phyloP scores from a whole-genome alignment of 1,140 invertebrate species.

The Chelonus insularis region DNA sequence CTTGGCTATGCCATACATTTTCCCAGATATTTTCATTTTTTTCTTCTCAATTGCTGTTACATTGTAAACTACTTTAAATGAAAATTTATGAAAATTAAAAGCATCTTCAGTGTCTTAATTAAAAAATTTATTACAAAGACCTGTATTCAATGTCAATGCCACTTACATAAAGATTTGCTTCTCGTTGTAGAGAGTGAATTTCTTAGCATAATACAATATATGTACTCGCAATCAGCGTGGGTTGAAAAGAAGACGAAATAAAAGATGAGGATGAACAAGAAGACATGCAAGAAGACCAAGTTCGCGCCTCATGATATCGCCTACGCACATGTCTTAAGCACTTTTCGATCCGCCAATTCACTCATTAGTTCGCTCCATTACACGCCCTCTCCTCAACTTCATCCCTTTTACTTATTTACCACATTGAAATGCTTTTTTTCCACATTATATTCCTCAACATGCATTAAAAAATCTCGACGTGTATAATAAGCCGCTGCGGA shows the following conservation, averaged over 20 bases:
- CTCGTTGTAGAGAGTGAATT: not conserved
- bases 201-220: slow-evolving; percentile 6
- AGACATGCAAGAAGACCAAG: slow-evolving; percentile 4
- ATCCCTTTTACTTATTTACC: not conserved
- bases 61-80: too few relatives aligned
- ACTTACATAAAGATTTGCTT: not conserved
- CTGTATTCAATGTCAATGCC: slow-evolving; percentile 35
- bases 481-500: too few relatives aligned
- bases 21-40: slow-evolving; percentile 15
- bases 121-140: too few relatives aligned
- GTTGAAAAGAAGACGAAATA: slow-evolving; percentile 19
- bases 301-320: slow-evolving; percentile 10
- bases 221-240: slow-evolving; percentile 48
- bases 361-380: slow-evolving; percentile 22
- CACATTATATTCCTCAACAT: not conserved
- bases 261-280: not conserved
- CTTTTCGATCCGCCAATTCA: slow-evolving; percentile 24
- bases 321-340: slow-evolving; percentile 17
- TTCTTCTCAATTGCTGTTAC: not conserved
- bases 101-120: too few relatives aligned
- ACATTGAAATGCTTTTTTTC: not conserved
- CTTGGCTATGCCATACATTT: slow-evolving; percentile 25
- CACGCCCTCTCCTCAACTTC: slow-evolving; percentile 4
- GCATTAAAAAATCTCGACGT: too few relatives aligned
- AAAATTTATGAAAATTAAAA: not conserved